Evolutionary conservation across 2,888 invertebrate genomes (phyloP), one percentile per base, ranked within the genome.

Genomic region (Sepiola atlantica): DNA sequence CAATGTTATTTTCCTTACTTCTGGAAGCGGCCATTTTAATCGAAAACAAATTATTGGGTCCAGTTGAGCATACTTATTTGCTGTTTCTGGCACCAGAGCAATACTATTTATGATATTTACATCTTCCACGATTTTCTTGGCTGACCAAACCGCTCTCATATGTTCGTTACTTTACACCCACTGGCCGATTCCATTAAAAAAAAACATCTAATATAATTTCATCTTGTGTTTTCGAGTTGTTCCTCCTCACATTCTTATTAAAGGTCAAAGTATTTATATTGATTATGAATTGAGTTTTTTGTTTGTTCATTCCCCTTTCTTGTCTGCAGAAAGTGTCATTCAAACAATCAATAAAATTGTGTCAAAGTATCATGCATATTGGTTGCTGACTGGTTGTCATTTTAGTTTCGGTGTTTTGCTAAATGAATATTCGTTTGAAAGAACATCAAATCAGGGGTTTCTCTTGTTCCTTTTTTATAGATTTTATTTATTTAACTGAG

Each of bases 1-100:
- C n/a, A 77, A 77, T n/a, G 77, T 77, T 32, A 77, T 77, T 77
- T 77, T 77, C 77, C 77, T 77, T 45, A n/a, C 77, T 77, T 77
- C n/a, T 77, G 32, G n/a, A 77, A 77, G 77, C 21, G 77, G 77
- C n/a, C 77, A 77, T 77, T 77, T 77, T 77, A 77, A 77, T 77
- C 77, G 32, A 77, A 77, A 77, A 18, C 32, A 77, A 32, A 77
- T 77, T 77, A 77, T 77, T 77, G 77, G 77, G n/a, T 77, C 77
- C 77, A 32, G 77, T 77, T 77, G n/a, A 77, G 77, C 77, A 18
- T 77, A 77, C 77, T 1, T 32, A 77, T 32, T 32, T 77, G 77
- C n/a, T 14, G 32, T 77, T 77, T 77, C n/a, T 77, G 77, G 77
- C 77, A 77, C 77, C 77, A 77, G 77, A 77, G 77, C 77, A 77